A percentile compares a stretch with the other conserved stretches of the same genome.
These are phyloP conservation scores for Lucilia sericata DNA, from an alignment of 1,140 invertebrate species.

Conservation along the genomic window DNA sequence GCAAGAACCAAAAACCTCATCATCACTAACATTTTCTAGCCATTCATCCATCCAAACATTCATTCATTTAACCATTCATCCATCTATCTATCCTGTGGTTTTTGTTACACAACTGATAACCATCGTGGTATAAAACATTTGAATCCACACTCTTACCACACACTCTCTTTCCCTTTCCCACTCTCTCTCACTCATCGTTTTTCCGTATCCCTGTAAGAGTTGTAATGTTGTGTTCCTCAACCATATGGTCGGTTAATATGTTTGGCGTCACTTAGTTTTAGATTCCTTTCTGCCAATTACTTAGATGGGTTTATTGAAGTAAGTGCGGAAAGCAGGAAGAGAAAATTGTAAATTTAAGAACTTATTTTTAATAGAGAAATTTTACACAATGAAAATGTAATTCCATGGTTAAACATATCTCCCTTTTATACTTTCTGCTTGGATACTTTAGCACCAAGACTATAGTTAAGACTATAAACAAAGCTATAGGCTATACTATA, in stretches of 20 bases:
- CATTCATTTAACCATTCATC: conserved; percentile 1
- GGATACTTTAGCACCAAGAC: no score
- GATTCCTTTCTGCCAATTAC: background rate
- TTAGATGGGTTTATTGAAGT: no score
- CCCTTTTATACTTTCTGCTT: no score
- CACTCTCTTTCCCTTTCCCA: background rate
- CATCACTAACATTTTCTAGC: background rate
- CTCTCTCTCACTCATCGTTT: background rate
- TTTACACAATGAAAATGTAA: no score
- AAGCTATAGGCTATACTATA: no score
- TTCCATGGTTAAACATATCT: no score
- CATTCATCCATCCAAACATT: background rate
- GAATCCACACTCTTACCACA: background rate
- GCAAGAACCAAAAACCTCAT: background rate
- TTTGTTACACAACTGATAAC: conserved; percentile 10
- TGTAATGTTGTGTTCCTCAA: background rate
- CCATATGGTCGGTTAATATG: background rate
- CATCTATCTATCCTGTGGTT: conserved; percentile 3
- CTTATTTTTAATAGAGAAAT: no score
- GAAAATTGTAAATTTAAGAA: no score
- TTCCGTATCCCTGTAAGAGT: background rate
- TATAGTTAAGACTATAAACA: no score
- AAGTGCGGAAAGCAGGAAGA: no score
- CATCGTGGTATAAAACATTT: background rate
- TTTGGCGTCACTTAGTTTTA: conserved; percentile 11